phyloP scores from a whole-genome alignment of 2,113 vertebrate genomes.

The Pimephales promelas region DNA sequence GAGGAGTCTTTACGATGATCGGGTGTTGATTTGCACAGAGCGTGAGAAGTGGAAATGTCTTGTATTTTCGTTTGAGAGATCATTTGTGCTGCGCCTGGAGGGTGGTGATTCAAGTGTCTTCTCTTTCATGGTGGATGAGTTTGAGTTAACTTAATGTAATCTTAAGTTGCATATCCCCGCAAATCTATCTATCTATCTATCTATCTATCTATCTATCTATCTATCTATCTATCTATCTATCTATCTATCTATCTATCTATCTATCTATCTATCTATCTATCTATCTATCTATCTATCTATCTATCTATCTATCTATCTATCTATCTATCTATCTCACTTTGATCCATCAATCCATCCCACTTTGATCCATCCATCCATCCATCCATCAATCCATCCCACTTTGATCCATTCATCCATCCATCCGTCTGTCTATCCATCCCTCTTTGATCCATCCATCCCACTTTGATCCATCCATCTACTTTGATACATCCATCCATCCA shows the following conservation, averaged over 20 bases:
- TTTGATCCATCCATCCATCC: too few species aligned
- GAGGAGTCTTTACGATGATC: constrained; percentile 35
- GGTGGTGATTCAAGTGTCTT: constrained; percentile 38
- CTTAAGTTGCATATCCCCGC: too few species aligned
- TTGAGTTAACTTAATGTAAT: too few species aligned
- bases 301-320: neutral
- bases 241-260: too few species aligned
- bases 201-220: too few species aligned
- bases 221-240: too few species aligned
- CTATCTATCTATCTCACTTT: neutral
- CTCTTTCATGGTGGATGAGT: constrained; percentile 11
- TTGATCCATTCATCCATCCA: neutral
- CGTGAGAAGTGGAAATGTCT: constrained; percentile 38
- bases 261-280: neutral
- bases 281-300: neutral
- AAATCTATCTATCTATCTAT: too few species aligned
- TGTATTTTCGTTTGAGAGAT: constrained; percentile 39
- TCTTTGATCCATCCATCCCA: neutral
- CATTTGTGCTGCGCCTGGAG: constrained; percentile 12
- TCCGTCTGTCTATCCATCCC: neutral
- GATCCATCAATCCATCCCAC: too few species aligned
- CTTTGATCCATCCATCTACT: too few species aligned
- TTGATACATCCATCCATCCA: too few species aligned
- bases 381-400: neutral
- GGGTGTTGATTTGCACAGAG: constrained; percentile 36